phyloP scores from a whole-genome alignment of 1,140 invertebrate genomes.

The Drosophila chauvacae region DNA sequence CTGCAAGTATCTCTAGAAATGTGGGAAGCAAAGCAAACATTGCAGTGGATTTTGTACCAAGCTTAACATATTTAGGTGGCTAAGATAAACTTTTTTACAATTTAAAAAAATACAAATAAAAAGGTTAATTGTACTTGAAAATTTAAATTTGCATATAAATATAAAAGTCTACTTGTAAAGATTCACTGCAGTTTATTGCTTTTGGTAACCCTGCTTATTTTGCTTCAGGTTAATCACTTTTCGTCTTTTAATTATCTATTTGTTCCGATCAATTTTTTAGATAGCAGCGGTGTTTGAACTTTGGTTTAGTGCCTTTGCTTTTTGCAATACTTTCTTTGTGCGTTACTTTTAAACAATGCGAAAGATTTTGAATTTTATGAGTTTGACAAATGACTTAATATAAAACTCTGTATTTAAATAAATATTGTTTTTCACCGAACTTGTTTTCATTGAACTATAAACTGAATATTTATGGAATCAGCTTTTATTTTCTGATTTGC shows the following conservation, averaged over 20 bases:
- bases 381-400: background rate
- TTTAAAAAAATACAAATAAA: background rate
- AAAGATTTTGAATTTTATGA: background rate
- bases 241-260: conserved; percentile 3
- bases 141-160: background rate
- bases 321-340: background rate
- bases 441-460: background rate
- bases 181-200: background rate
- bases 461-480: background rate
- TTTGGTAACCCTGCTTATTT: background rate
- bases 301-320: background rate
- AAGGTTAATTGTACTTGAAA: background rate
- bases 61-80: background rate
- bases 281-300: conserved; percentile 8
- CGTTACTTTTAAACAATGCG: background rate
- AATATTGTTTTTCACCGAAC: background rate
- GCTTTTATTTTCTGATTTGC: background rate
- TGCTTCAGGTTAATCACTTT: conserved; percentile 1
- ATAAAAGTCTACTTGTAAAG: no score
- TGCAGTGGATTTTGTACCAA: background rate
- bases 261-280: conserved; percentile 4
- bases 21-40: background rate
- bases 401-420: background rate
- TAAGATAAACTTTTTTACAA: no score
- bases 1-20: background rate